Percentiles rank a stretch among this genome's conserved stretches.
Evolutionary conservation across 2,888 invertebrate species (phyloP).

Genomic region (Polyploca ridens): DNA sequence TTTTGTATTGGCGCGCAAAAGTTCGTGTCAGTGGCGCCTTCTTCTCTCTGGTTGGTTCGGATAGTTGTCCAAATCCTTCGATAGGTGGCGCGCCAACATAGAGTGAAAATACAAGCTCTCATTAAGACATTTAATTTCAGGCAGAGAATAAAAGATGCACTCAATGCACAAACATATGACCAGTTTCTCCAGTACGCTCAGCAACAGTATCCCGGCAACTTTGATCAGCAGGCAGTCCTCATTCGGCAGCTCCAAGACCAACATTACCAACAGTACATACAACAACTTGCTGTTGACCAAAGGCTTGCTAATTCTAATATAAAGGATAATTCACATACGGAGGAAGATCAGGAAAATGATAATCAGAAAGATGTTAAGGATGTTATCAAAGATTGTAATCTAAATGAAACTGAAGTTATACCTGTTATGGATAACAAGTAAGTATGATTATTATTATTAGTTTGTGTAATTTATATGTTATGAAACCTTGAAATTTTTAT

Average conservation of each 20-base stretch:
- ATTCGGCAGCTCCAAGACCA: constrained; percentile 98
- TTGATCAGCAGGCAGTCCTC: constrained; percentile 95
- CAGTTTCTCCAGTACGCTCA: constrained; percentile 96
- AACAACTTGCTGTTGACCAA: constrained; percentile 89
- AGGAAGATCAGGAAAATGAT: constrained; percentile 43
- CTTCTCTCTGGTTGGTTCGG: too few relatives aligned
- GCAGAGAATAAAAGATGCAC: constrained; percentile 96
- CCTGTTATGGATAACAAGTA: constrained; percentile 64
- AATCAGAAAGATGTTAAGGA: constrained; percentile 42
- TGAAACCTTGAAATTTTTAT: constrained; percentile 4
- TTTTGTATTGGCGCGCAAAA: too few relatives aligned
- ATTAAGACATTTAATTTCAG: constrained; percentile 60
- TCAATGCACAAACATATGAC: constrained; percentile 96
- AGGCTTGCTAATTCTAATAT: constrained; percentile 69
- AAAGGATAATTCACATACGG: constrained; percentile 46
- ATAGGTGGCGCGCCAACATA: too few relatives aligned
- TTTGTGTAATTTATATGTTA: not conserved
- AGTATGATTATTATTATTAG: constrained; percentile 30
- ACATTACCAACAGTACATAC: constrained; percentile 99
- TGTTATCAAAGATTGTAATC: constrained; percentile 59
- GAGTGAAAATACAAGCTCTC: not conserved
- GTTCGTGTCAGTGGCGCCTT: too few relatives aligned
- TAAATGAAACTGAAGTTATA: constrained; percentile 58
- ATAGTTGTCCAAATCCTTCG: too few relatives aligned
- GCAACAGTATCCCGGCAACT: constrained; percentile 94